Percentiles rank a stretch among this genome's conserved stretches.
Conservation (phyloP, 2,113 vertebrate species). For the Microtus ochrogaster region DNA sequence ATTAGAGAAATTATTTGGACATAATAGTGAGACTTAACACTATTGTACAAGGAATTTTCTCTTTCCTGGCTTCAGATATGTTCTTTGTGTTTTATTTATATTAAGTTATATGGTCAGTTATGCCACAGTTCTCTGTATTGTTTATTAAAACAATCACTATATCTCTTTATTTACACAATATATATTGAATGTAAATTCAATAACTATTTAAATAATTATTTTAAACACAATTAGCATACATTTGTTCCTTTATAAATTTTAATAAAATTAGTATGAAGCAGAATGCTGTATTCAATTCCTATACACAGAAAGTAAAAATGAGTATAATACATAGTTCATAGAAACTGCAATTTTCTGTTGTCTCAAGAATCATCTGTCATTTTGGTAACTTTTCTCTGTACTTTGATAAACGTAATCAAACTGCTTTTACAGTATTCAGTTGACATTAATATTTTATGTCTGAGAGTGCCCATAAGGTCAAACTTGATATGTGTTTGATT, state of each 20-base stretch:
- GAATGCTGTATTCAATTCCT: neutral
- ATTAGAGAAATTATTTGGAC: neutral
- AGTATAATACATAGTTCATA: neutral
- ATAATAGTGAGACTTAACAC: neutral
- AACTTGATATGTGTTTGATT: conserved; percentile 22
- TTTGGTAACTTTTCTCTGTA: conserved; percentile 29
- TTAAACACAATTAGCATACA: neutral
- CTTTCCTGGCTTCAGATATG: neutral
- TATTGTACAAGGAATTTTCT: neutral
- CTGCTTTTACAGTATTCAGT: conserved; percentile 6
- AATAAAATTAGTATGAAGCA: neutral
- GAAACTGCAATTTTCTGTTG: neutral
- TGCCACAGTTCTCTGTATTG: neutral
- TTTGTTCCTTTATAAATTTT: neutral
- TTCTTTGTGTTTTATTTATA: neutral
- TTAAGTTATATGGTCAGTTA: neutral
- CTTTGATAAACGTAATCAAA: conserved; percentile 37
- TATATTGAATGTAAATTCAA: neutral
- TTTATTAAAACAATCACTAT: neutral
- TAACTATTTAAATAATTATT: neutral
- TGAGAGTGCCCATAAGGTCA: neutral
- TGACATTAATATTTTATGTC: conserved; percentile 17
- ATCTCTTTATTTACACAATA: neutral
- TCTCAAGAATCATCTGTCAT: neutral
- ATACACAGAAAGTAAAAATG: neutral